Conservation (phyloP, 2,113 vertebrate species). For the Thomomys bottae region DNA sequence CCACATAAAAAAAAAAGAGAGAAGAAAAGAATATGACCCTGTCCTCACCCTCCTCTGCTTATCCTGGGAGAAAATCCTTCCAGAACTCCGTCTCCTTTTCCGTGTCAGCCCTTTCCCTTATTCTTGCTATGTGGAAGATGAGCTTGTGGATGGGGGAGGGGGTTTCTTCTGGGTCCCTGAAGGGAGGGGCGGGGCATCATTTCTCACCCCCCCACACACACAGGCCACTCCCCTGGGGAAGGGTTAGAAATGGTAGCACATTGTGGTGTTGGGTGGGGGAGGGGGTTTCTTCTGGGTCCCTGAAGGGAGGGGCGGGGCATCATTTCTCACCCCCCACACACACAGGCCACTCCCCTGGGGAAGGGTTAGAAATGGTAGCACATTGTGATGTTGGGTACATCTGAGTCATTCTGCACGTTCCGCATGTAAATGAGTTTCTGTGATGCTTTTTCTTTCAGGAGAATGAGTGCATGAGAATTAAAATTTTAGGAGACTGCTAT, state of each 20-base stretch:
- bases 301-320: background rate
- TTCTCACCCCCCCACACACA: too few species aligned
- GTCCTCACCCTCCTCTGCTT: background rate
- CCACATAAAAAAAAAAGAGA: too few species aligned
- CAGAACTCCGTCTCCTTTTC: background rate
- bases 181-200: background rate
- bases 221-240: too few species aligned
- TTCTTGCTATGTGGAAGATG: background rate
- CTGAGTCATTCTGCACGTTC: background rate
- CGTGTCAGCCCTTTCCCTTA: background rate
- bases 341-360: too few species aligned
- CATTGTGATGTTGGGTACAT: background rate
- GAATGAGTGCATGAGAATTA: conserved; percentile 99
- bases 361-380: background rate
- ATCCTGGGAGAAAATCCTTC: background rate
- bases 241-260: background rate
- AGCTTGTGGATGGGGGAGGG: fast-evolving
- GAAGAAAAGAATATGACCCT: too few species aligned
- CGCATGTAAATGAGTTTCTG: conserved; percentile 5
- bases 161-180: too few species aligned
- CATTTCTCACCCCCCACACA: too few species aligned
- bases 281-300: too few species aligned
- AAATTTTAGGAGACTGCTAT: conserved; percentile 98
- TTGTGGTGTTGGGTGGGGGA: background rate
- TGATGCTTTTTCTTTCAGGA: conserved; percentile 87